Evolutionary conservation across 2,797 vertebrate genomes (phyloP).

Genomic region (Micropoecilia bifurca): DNA sequence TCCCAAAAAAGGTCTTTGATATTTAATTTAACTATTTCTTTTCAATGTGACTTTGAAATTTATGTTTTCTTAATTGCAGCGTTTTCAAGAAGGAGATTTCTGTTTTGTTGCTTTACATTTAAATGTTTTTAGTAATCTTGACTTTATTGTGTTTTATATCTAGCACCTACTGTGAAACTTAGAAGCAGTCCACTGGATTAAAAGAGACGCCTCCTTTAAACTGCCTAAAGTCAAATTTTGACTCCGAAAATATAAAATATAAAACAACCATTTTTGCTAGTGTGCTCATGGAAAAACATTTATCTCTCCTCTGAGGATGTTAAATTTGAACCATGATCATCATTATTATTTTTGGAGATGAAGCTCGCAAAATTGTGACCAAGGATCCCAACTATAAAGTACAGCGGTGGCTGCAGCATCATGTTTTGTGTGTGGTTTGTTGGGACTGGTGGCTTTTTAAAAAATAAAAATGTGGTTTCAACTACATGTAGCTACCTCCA

Average conservation of each 20-base stretch:
- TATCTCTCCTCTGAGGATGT: neutral
- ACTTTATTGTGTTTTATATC: neutral
- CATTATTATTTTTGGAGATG: neutral
- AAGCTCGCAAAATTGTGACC: neutral
- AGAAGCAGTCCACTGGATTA: neutral
- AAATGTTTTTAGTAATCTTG: neutral
- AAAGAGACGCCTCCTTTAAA: neutral
- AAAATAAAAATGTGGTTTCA: neutral
- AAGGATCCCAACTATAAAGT: neutral
- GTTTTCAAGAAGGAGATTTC: neutral
- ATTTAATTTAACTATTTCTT: neutral
- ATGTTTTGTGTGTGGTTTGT: neutral
- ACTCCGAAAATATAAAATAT: constrained; percentile 19
- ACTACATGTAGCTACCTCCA: neutral
- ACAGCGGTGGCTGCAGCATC: neutral
- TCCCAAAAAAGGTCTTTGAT: neutral
- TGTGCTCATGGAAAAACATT: neutral
- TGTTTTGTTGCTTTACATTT: neutral
- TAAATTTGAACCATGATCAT: neutral
- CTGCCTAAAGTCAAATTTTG: constrained; percentile 21
- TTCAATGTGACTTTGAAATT: neutral
- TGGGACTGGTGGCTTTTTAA: neutral
- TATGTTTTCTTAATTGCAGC: neutral
- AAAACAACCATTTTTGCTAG: constrained; percentile 33
- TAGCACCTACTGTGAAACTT: neutral